These are phyloP conservation scores for Coreius guichenoti DNA, from an alignment of 2,797 vertebrate species.

Conservation along the genomic window DNA sequence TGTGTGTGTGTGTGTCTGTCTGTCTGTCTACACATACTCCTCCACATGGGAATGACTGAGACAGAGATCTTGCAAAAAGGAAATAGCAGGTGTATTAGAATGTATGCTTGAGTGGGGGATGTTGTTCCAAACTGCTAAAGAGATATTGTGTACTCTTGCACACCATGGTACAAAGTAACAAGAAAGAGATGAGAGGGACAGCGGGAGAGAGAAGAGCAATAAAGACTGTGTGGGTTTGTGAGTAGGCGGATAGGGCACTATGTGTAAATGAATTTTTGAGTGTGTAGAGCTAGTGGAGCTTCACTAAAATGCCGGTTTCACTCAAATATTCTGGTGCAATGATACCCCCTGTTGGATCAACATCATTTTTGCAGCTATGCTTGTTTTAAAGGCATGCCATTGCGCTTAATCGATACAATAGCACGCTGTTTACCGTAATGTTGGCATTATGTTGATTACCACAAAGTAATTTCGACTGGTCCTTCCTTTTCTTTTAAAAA, in stretches of 20 bases:
- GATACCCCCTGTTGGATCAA: slow-evolving; percentile 71
- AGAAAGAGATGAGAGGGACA: slow-evolving; percentile 32
- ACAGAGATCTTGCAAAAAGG: not conserved
- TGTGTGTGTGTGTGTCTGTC: slow-evolving; percentile 43
- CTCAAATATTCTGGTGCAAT: slow-evolving; percentile 36
- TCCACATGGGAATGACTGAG: not conserved
- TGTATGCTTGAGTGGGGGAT: slow-evolving; percentile 1
- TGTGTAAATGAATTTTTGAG: slow-evolving; percentile 41
- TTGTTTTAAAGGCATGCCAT: not conserved
- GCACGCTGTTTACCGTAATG: too few relatives aligned
- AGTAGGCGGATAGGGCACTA: slow-evolving; percentile 56
- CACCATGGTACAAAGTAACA: slow-evolving; percentile 31
- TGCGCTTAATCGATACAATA: too few relatives aligned
- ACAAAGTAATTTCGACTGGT: not conserved
- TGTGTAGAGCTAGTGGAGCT: slow-evolving; percentile 42
- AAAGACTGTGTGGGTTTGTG: slow-evolving; percentile 51
- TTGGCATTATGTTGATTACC: not conserved
- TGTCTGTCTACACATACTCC: slow-evolving; percentile 3
- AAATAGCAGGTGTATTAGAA: not conserved
- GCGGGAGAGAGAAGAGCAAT: slow-evolving; percentile 31
- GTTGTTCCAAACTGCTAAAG: not conserved
- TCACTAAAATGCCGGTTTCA: slow-evolving; percentile 5
- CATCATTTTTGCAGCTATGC: not conserved
- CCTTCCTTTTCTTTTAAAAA: not conserved
- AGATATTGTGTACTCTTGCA: slow-evolving; percentile 15